Percentiles rank a stretch among this genome's conserved stretches.
These are phyloP conservation scores for Sprattus sprattus DNA, from an alignment of 2,113 vertebrate genomes.

Conservation along the genomic window DNA sequence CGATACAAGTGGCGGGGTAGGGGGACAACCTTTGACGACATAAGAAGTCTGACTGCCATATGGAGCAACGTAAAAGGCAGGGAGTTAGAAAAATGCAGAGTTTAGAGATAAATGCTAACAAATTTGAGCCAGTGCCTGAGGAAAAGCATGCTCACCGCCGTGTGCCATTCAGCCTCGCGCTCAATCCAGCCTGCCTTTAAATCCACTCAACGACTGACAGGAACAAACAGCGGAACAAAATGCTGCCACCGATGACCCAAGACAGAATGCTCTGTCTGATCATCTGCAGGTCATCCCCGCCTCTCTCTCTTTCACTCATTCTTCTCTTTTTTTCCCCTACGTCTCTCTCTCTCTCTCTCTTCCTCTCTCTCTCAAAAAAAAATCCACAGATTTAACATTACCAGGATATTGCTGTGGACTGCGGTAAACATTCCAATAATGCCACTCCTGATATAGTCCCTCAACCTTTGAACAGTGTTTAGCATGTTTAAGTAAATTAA, in stretches of 20 bases:
- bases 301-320: neutral
- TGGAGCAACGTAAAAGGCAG: neutral
- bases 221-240: neutral
- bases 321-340: neutral
- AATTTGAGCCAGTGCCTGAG: neutral
- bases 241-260: neutral
- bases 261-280: neutral
- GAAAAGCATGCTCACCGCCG: slow-evolving; percentile 1
- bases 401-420: neutral
- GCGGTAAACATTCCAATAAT: neutral
- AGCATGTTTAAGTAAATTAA: too few species aligned
- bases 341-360: neutral
- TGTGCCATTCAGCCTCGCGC: neutral
- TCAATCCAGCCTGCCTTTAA: neutral
- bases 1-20: neutral
- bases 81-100: neutral
- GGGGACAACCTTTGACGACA: neutral
- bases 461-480: too few species aligned
- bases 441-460: neutral
- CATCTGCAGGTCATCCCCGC: neutral
- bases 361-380: neutral
- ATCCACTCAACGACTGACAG: neutral
- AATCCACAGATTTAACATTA: neutral
- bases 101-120: neutral
- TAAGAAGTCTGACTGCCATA: neutral